These are phyloP conservation scores for Oplegnathus fasciatus DNA, from an alignment of 2,113 vertebrate species.

Conservation along the genomic window DNA sequence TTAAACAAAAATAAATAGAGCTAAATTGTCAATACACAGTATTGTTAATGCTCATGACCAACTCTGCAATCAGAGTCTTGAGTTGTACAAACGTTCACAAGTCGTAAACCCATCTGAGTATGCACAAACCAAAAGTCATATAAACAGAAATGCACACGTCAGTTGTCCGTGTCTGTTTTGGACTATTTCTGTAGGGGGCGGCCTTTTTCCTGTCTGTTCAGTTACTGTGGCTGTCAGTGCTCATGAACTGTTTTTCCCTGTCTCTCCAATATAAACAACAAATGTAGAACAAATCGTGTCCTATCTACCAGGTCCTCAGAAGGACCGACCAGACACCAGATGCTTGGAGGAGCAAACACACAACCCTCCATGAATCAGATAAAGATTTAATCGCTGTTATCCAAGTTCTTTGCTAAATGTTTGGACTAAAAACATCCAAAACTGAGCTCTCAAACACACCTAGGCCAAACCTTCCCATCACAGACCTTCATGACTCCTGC, in stretches of 20 bases:
- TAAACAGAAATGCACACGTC: neutral
- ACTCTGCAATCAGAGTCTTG: neutral
- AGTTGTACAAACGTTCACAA: neutral
- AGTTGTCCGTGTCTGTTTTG: neutral
- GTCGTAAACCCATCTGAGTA: neutral
- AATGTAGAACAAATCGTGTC: slow-evolving; percentile 38
- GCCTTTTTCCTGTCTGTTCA: neutral
- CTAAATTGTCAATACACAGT: neutral
- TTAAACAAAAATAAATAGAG: no score
- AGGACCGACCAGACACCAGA: slow-evolving; percentile 30
- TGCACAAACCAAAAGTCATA: neutral
- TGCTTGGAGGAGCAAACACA: slow-evolving; percentile 23
- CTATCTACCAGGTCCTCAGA: slow-evolving; percentile 36
- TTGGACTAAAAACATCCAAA: slow-evolving; percentile 22
- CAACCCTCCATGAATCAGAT: slow-evolving; percentile 16
- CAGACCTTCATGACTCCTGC: slow-evolving; percentile 28
- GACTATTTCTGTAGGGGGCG: neutral
- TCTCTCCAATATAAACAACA: slow-evolving; percentile 40
- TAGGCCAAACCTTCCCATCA: slow-evolving; percentile 33
- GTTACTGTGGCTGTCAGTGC: slow-evolving; percentile 2
- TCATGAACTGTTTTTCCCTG: slow-evolving; percentile 7
- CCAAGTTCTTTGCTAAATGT: slow-evolving; percentile 35
- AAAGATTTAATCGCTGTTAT: slow-evolving; percentile 33
- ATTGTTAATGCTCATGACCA: neutral
- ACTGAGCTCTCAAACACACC: slow-evolving; percentile 33